Evolutionary conservation across 2,888 invertebrate species (phyloP).

Genomic region (Lamellibrachia satsuma): DNA sequence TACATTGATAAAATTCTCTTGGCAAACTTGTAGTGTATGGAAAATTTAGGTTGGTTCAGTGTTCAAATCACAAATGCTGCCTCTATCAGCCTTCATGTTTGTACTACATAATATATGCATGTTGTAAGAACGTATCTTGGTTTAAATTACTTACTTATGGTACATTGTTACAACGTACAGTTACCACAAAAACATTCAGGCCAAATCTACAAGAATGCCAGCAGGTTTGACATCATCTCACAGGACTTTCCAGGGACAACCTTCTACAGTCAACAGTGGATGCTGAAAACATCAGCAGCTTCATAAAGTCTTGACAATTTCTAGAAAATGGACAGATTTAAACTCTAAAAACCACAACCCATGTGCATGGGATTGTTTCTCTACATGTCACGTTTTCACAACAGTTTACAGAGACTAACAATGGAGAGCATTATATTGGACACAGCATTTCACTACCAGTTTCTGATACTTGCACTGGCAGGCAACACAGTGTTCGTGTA

Average conservation of each 20-base stretch:
- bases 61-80: too few relatives aligned
- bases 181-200: not conserved
- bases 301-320: not conserved
- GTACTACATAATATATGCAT: not conserved
- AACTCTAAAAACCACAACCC: not conserved
- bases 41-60: too few relatives aligned
- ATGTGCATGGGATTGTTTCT: not conserved
- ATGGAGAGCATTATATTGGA: not conserved
- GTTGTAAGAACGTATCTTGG: not conserved
- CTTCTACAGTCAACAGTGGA: not conserved
- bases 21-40: too few relatives aligned
- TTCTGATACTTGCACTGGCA: not conserved
- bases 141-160: not conserved
- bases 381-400: not conserved
- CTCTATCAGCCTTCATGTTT: not conserved
- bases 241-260: not conserved
- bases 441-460: not conserved
- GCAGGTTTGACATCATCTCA: not conserved
- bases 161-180: too few relatives aligned
- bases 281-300: not conserved
- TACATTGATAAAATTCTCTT: too few relatives aligned
- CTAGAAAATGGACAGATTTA: not conserved
- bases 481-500: not conserved
- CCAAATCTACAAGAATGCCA: not conserved
- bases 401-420: not conserved